Conservation (phyloP, 1,140 invertebrate species). For the Pseudomyrmex cubaensis region DNA sequence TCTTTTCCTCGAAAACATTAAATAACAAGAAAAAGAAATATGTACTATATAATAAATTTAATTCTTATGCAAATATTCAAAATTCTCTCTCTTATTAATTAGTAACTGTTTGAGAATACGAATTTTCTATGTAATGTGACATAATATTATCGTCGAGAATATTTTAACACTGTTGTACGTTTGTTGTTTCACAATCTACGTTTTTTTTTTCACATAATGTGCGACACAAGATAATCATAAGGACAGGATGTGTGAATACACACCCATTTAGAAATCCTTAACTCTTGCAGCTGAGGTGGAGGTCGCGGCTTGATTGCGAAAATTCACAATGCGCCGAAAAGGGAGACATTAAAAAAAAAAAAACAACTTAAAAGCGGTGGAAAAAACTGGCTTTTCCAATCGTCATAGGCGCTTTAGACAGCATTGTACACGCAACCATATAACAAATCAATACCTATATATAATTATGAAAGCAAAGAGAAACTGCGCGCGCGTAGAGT, state of each 20-base stretch:
- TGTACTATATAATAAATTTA: neutral
- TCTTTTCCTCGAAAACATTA: neutral
- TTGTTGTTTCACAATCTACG: neutral
- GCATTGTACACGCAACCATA: slow-evolving; percentile 18
- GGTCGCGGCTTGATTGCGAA: slow-evolving; percentile 64
- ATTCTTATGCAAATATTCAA: too few species aligned
- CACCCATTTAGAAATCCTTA: slow-evolving; percentile 61
- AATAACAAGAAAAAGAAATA: neutral
- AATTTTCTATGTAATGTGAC: too few species aligned
- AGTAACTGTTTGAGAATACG: too few species aligned
- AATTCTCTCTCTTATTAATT: neutral
- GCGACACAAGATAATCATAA: neutral
- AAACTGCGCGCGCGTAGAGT: neutral
- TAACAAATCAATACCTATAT: slow-evolving; percentile 12
- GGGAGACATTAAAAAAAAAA: slow-evolving; percentile 23
- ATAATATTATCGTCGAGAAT: too few species aligned
- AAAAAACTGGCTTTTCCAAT: slow-evolving; percentile 41
- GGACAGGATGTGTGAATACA: neutral
- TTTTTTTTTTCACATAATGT: neutral
- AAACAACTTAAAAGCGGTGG: neutral
- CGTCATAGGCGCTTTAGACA: slow-evolving; percentile 27
- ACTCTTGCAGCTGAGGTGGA: slow-evolving; percentile 73
- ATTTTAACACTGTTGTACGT: neutral
- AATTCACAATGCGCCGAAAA: slow-evolving; percentile 22
- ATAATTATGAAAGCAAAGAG: slow-evolving; percentile 23